Evolutionary conservation across 2,888 invertebrate genomes (phyloP), one percentile per base, ranked within the genome.

Genomic region (Apodemia mormo): DNA sequence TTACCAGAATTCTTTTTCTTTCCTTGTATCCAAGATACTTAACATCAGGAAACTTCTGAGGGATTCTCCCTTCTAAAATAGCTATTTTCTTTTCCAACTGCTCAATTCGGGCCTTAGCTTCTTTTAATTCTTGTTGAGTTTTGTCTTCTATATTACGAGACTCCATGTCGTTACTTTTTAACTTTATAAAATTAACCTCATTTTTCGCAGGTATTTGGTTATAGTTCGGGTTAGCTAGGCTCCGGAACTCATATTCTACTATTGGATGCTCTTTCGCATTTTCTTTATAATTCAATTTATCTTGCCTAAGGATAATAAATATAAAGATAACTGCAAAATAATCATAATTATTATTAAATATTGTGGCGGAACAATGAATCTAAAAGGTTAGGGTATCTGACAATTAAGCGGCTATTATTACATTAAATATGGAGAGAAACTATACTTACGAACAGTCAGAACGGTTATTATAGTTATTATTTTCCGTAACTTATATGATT

Each of bases 1-100:
- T 89, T 83, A 98, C 97, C 91, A 99, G 91, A 81, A 99, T 98
- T 76, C 99, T 94, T 86, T 98, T 99, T 70, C 99, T 95, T 77
- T 97, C 96, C 82, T 97, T 96, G 85, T 98, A 98, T 77, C 98
- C 98, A 22, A 98, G 94, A 85, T 98, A 98, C 84, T 96, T 97
- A 0, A 99, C 98, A 84, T 97, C 96, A 0, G 98, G 98, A 92
- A 96, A 98, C 77, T 96, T 96, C 79, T 97, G 97, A 1, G 97
- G 96, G 65, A 97, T 94, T 80, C 95, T 94, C 3, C 95, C 94
- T 84, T 97, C 97, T 66, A 97, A 85, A 68, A 95, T 92, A 68
- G 94, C 94, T 56, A 97, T 92, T 88, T 96, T 96, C 74, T 95
- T 95, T 85, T 97, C 96, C 68, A 97, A 83, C 69, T 95, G 94